A percentile compares a stretch with the other conserved stretches of the same genome.
Evolutionary conservation across 2,888 invertebrate genomes (phyloP).

Genomic region (Ganaspis brasiliensis): DNA sequence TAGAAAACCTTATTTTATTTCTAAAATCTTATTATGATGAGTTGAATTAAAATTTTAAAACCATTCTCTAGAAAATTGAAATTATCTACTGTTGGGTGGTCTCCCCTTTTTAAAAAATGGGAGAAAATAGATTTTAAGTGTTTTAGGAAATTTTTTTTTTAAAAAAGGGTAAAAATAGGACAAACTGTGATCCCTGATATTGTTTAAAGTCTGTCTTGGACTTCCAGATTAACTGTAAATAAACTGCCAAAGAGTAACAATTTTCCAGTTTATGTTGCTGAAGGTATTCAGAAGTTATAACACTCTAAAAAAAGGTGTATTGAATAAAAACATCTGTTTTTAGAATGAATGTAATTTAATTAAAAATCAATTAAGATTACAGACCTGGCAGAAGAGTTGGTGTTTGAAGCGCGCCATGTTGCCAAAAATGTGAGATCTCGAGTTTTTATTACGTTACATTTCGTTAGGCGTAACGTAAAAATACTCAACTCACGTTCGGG

Average conservation of each 20-base stretch:
- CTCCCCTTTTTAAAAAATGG: too few relatives aligned
- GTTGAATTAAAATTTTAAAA: too few relatives aligned
- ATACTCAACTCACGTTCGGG: slow-evolving; percentile 75
- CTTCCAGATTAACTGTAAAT: slow-evolving; percentile 52
- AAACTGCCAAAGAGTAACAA: slow-evolving; percentile 56
- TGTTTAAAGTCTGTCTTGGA: neutral
- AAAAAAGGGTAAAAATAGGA: neutral
- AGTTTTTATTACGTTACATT: slow-evolving; percentile 45
- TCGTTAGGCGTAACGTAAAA: slow-evolving; percentile 2
- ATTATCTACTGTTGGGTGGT: too few relatives aligned
- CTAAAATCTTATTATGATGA: too few relatives aligned
- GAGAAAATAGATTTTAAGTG: too few relatives aligned
- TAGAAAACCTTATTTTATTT: too few relatives aligned
- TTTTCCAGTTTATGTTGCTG: slow-evolving; percentile 51
- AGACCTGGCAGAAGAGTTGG: slow-evolving; percentile 23
- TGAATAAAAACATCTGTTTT: too few relatives aligned
- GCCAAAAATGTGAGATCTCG: slow-evolving; percentile 62
- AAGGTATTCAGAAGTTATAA: slow-evolving; percentile 52
- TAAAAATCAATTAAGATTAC: neutral
- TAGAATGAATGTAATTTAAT: slow-evolving; percentile 14
- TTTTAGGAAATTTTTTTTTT: too few relatives aligned
- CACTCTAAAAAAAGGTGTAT: too few relatives aligned
- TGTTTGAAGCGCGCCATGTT: slow-evolving; percentile 63
- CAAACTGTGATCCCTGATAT: too few relatives aligned
- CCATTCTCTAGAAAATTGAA: too few relatives aligned